phyloP scores from a whole-genome alignment of 2,113 vertebrate species.

The Entelurus aequoreus region DNA sequence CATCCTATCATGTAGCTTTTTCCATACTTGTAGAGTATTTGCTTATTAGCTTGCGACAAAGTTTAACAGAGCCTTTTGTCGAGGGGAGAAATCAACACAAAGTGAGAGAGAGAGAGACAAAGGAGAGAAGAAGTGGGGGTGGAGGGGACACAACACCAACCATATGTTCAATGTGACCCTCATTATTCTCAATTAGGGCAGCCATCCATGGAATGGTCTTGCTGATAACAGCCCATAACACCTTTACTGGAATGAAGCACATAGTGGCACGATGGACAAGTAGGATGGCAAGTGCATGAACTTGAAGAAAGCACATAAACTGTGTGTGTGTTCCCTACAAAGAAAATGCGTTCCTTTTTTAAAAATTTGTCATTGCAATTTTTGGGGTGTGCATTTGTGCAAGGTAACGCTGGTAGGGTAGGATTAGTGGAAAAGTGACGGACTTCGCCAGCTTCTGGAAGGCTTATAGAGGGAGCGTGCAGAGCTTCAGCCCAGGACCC shows the following conservation, averaged over 20 bases:
- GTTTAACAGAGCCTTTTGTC: constrained; percentile 71
- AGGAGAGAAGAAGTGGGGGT: constrained; percentile 59
- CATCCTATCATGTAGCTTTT: constrained; percentile 50
- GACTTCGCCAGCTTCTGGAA: constrained; percentile 60
- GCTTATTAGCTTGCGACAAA: constrained; percentile 54
- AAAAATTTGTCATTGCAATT: no score
- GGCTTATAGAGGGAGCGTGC: constrained; percentile 39
- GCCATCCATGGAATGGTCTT: constrained; percentile 80
- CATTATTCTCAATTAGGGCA: constrained; percentile 84
- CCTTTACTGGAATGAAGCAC: constrained; percentile 67
- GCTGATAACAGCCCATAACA: constrained; percentile 77
- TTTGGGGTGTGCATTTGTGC: constrained; percentile 7
- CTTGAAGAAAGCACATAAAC: not conserved
- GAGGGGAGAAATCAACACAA: constrained; percentile 33
- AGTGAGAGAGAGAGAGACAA: constrained; percentile 38
- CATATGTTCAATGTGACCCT: constrained; percentile 85
- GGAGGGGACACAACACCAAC: constrained; percentile 77
- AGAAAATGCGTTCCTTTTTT: not conserved
- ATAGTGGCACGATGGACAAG: constrained; percentile 56
- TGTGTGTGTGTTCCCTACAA: constrained; percentile 11
- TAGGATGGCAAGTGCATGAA: constrained; percentile 23
- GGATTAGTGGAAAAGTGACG: constrained; percentile 34
- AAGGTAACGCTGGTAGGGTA: constrained; percentile 34
- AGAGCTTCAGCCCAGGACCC: constrained; percentile 48
- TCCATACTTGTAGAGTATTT: constrained; percentile 37